These are phyloP conservation scores for Hylaeus anthracinus DNA, from an alignment of 1,140 invertebrate species.

Conservation along the genomic window DNA sequence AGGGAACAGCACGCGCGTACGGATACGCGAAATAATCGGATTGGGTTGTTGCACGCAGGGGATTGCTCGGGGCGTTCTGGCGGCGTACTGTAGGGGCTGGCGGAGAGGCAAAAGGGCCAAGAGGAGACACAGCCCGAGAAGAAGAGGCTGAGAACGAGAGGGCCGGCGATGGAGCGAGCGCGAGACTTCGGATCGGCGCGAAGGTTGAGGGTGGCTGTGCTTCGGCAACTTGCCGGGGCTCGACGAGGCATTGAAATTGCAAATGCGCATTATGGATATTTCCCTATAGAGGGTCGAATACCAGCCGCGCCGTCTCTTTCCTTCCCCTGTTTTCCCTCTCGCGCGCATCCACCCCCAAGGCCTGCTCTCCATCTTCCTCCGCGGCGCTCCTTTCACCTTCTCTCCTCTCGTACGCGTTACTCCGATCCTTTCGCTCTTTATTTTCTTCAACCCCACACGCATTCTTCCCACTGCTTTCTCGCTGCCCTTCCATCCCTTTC, in stretches of 20 bases:
- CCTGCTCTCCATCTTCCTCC: slow-evolving; percentile 36
- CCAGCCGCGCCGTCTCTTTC: slow-evolving; percentile 40
- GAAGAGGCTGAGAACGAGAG: slow-evolving; percentile 24
- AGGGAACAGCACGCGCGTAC: slow-evolving; percentile 17
- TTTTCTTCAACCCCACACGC: slow-evolving; percentile 15
- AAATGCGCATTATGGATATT: slow-evolving; percentile 82
- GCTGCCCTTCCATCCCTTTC: slow-evolving; percentile 22
- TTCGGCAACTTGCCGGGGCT: slow-evolving; percentile 66
- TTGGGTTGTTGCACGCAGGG: slow-evolving; percentile 62
- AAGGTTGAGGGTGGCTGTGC: slow-evolving; percentile 50
- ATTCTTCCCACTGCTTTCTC: slow-evolving; percentile 44
- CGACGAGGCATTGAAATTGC: slow-evolving; percentile 79
- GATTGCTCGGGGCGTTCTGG: slow-evolving; percentile 56
- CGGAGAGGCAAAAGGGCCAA: slow-evolving; percentile 12
- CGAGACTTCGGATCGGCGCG: slow-evolving; percentile 51
- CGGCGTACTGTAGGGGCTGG: slow-evolving; percentile 15
- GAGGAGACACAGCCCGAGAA: slow-evolving; percentile 9
- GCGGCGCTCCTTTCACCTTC: slow-evolving; percentile 33
- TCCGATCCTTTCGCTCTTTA: slow-evolving; percentile 43
- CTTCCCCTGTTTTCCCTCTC: slow-evolving; percentile 15
- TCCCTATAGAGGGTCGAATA: slow-evolving; percentile 76
- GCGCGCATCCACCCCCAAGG: not conserved
- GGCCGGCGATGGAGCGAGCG: slow-evolving; percentile 18
- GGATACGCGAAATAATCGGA: slow-evolving; percentile 48
- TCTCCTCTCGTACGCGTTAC: slow-evolving; percentile 57